A percentile compares a stretch with the other conserved stretches of the same genome.
Conservation (phyloP, 2,888 invertebrate species). For the Limnephilus rhombicus region DNA sequence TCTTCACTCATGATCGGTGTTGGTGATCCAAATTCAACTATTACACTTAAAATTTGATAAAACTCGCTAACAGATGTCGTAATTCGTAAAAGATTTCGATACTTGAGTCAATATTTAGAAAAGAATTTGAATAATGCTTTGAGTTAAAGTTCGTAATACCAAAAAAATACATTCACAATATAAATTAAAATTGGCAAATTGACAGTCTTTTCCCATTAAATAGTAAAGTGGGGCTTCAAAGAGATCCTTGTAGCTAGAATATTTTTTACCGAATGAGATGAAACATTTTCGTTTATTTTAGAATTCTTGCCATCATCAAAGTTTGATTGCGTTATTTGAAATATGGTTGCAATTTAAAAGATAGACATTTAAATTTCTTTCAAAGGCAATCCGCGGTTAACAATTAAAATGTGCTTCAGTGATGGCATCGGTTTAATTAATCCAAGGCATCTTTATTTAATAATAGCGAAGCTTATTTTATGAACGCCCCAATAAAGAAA, state of each 20-base stretch:
- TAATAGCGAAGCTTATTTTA: neutral
- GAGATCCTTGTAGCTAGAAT: neutral
- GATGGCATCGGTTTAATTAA: neutral
- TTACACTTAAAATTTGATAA: neutral
- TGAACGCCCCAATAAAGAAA: neutral
- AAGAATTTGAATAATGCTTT: neutral
- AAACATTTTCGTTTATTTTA: neutral
- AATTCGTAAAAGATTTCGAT: neutral
- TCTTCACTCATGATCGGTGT: neutral
- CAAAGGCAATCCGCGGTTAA: neutral
- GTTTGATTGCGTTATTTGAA: neutral
- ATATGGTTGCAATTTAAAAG: neutral
- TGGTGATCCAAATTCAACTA: neutral
- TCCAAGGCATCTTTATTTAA: neutral
- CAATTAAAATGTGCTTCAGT: neutral
- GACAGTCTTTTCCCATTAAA: neutral
- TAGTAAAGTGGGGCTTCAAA: neutral
- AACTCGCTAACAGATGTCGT: neutral
- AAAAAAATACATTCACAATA: neutral
- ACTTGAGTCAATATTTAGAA: neutral
- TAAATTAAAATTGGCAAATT: neutral
- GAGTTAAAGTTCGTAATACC: neutral
- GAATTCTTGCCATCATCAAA: neutral
- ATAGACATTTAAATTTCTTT: neutral
- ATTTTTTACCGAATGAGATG: neutral